Conservation (phyloP, 2,888 invertebrate species). For the Sarcophaga carnaria region DNA sequence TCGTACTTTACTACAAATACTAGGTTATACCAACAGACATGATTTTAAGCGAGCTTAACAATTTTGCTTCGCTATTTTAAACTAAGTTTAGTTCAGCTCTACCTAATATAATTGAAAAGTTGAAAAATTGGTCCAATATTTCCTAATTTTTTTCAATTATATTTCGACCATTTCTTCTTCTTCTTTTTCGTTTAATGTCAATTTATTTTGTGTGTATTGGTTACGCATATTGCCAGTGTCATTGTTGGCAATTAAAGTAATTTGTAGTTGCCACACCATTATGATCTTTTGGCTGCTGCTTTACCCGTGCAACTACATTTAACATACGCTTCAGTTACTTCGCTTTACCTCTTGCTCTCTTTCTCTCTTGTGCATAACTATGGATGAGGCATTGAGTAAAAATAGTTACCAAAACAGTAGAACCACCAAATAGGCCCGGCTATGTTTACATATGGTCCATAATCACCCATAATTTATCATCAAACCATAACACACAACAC, state of each 20-base stretch:
- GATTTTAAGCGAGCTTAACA: too few species aligned
- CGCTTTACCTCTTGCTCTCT: too few species aligned
- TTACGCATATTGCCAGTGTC: slow-evolving; percentile 42
- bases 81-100: too few species aligned
- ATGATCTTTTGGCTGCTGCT: background rate
- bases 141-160: too few species aligned
- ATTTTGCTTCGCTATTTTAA: too few species aligned
- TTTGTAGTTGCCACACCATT: slow-evolving; percentile 60
- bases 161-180: background rate
- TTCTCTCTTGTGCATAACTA: background rate
- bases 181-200: background rate
- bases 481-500: too few species aligned
- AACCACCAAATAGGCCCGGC: slow-evolving; percentile 6
- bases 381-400: background rate
- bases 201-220: slow-evolving; percentile 23
- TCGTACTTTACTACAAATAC: too few species aligned
- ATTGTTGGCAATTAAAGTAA: slow-evolving; percentile 53
- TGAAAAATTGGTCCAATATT: too few species aligned
- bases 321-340: slow-evolving; percentile 32
- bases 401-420: slow-evolving; percentile 5
- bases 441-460: slow-evolving; percentile 44
- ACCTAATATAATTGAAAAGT: too few species aligned
- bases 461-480: slow-evolving; percentile 60
- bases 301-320: background rate
- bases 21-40: too few species aligned